Base-by-base conservation (phyloP, 2,888 invertebrate genomes). In the Pocota personata region DNA sequence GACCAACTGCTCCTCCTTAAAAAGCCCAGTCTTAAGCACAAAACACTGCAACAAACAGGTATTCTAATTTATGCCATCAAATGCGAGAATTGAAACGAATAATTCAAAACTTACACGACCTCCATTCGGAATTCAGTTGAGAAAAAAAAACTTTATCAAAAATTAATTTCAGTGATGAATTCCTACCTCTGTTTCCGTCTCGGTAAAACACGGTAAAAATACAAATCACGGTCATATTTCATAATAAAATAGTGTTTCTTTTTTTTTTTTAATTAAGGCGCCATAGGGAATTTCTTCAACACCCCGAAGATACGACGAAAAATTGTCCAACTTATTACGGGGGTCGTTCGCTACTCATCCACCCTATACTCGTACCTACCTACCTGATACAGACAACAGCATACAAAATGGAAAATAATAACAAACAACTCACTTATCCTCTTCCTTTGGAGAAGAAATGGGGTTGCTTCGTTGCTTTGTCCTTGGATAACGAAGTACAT, bases 401-500 rank as follows among this genome's bases (percentile, higher is more conserved):
- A 43, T 21, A 72, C 43, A 62, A 55, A 57, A 79, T 69, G 50
- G 19, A 83, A 67, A 78, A 78, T 78, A 83, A 83, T 79, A 83
- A 80, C 84, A 84, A 84, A 86, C 80, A 86, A 76, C 76, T 86
- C 76, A 86, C 80, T 80, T 84, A 84, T 75, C 75, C 80, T 66
- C 64, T 52, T 66, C 21, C 80, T 19, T 58, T 0, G 24, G 16
- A 43, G 19, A 14, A 57, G 62, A 40, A 69, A 35, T 24, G 37
- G 46, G 37, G 67, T 7, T 71, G 35, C 19, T 48, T 71, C 71
- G 52, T 66, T 60, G 62, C 84, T 66, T 86, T 80, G 80, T 86
- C 75, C 84, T 79, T 46, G 71, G 75, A 84, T 80, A 84, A 75
- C 76, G 80, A 80, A 76, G 80, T 80, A 80, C 80, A 80, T 86